These are phyloP conservation scores for Myocastor coypus DNA, from an alignment of 2,113 vertebrate genomes.

Conservation along the genomic window DNA sequence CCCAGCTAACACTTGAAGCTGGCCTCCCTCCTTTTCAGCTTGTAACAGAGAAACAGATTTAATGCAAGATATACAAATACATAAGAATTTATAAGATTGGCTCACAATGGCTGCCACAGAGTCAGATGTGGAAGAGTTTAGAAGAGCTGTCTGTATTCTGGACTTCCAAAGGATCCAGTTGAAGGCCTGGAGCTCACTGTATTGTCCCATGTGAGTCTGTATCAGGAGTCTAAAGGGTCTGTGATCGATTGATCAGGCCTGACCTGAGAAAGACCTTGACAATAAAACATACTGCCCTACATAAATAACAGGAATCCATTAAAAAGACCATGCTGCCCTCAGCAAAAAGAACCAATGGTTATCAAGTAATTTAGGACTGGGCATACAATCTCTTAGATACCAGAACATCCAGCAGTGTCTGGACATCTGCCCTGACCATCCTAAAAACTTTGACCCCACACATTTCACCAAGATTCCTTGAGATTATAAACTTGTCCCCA, in stretches of 20 bases:
- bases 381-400: no score
- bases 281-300: no score
- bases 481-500: no score
- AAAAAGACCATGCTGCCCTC: no score
- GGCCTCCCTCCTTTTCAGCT: neutral
- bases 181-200: neutral
- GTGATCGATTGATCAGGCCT: no score
- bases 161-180: neutral
- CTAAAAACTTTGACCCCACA: neutral
- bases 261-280: no score
- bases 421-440: no score
- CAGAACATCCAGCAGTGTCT: neutral
- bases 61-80: neutral
- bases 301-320: no score
- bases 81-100: neutral
- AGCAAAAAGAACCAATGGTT: no score
- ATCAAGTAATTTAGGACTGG: no score
- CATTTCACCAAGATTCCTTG: neutral
- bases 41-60: neutral
- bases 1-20: neutral
- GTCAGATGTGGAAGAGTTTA: neutral
- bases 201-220: neutral
- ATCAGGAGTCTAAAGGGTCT: neutral
- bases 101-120: neutral
- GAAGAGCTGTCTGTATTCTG: neutral